Evolutionary conservation across 2,797 vertebrate species (phyloP).

Genomic region (Tolypeutes matacus): DNA sequence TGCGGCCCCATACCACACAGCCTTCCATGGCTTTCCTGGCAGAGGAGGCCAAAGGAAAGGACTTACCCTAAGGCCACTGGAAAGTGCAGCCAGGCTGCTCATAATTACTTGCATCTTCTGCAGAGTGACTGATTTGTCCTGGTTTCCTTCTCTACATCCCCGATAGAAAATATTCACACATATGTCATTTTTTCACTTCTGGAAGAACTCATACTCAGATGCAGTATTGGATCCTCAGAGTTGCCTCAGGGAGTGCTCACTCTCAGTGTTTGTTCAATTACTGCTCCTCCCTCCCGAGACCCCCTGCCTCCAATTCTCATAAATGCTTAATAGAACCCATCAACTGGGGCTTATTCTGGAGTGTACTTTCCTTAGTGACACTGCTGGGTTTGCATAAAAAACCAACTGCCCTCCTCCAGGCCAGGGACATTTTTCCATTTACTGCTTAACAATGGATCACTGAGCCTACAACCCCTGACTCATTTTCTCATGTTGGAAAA

Average conservation of each 20-base stretch:
- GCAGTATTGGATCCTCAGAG: background rate
- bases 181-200: background rate
- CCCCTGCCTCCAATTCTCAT: background rate
- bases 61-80: background rate
- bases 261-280: background rate
- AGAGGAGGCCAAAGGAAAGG: background rate
- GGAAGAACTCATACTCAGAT: background rate
- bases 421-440: background rate
- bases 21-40: rapidly evolving
- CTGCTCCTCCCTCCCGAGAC: background rate
- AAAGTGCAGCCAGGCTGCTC: background rate
- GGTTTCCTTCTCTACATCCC: background rate
- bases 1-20: rapidly evolving
- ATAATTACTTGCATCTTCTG: background rate
- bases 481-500: conserved; percentile 20
- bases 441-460: background rate
- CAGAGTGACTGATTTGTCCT: background rate
- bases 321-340: background rate
- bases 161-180: background rate
- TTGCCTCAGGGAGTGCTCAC: background rate
- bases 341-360: background rate
- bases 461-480: background rate
- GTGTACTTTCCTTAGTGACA: background rate
- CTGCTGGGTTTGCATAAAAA: background rate
- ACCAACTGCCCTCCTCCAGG: background rate